Conservation (phyloP, 2,888 invertebrate species). For the Nephrotoma appendiculata region DNA sequence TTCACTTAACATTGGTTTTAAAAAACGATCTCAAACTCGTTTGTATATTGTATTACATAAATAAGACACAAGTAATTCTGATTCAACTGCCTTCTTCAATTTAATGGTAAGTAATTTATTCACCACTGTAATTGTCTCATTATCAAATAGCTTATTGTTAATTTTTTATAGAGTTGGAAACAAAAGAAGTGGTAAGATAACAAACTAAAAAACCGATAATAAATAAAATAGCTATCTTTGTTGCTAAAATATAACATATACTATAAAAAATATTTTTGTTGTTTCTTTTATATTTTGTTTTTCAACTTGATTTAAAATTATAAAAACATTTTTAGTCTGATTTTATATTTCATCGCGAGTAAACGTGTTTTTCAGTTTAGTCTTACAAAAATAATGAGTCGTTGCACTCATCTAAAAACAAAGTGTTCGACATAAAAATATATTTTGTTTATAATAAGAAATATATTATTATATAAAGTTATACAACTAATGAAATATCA, state of each 20-base stretch:
- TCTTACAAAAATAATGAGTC: not conserved
- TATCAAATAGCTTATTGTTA: not conserved
- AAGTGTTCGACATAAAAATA: not conserved
- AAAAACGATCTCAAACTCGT: not conserved
- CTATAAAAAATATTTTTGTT: not conserved
- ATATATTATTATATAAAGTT: not conserved
- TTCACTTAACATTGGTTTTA: not conserved
- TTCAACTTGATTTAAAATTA: not conserved
- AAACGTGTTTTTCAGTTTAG: not conserved
- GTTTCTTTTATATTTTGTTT: not conserved
- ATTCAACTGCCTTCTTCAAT: no score
- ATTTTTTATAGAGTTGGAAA: not conserved
- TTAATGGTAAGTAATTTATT: not conserved
- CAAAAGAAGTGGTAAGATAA: not conserved
- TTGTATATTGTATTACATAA: no score
- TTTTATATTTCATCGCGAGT: constrained; percentile 2
- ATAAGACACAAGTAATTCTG: no score
- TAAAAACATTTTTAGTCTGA: not conserved
- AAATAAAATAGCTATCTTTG: not conserved
- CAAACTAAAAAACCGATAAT: not conserved
- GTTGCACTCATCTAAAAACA: not conserved
- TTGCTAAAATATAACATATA: not conserved
- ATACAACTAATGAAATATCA: not conserved
- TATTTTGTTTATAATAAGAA: not conserved
- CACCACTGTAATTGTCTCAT: not conserved